Conservation (phyloP, 1,140 invertebrate species). For the Cotesia vestalis region DNA sequence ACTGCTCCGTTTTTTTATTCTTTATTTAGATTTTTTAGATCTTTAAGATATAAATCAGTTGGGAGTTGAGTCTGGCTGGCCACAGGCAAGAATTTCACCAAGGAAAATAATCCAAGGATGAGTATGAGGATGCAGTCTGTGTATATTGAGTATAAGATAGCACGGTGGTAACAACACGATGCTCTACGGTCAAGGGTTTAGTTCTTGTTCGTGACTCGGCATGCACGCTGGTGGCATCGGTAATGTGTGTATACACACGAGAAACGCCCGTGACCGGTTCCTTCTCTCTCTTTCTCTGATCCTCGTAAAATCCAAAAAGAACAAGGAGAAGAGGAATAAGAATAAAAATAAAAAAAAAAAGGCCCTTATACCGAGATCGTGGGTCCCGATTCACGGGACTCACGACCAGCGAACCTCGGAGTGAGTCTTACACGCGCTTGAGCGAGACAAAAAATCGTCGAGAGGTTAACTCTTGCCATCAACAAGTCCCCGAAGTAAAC, state of each 20-base stretch:
- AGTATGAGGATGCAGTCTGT: not conserved
- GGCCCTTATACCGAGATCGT: not conserved
- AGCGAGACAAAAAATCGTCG: too few species aligned
- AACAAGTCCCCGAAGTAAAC: not conserved
- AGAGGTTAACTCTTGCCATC: too few species aligned
- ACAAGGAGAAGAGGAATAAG: conserved; percentile 10
- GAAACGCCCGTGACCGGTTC: conserved; percentile 37
- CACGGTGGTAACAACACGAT: too few species aligned
- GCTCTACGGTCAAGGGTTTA: conserved; percentile 5
- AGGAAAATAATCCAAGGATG: not conserved
- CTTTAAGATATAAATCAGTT: conserved; percentile 5
- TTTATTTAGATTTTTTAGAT: conserved; percentile 23
- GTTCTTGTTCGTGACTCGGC: conserved; percentile 21
- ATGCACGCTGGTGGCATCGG: conserved; percentile 34
- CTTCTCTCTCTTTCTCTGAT: not conserved
- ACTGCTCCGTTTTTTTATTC: not conserved
- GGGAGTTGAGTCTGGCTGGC: not conserved
- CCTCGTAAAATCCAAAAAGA: too few species aligned
- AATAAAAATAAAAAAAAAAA: conserved; percentile 18
- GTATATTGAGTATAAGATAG: too few species aligned
- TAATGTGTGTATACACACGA: conserved; percentile 38
- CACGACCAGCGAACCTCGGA: not conserved
- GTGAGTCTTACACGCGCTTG: not conserved
- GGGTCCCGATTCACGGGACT: conserved; percentile 4
- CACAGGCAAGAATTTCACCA: conserved; percentile 24